Evolutionary conservation across 2,888 invertebrate species (phyloP), one percentile per base, ranked within the genome.

Genomic region (Zelleria hepariella): DNA sequence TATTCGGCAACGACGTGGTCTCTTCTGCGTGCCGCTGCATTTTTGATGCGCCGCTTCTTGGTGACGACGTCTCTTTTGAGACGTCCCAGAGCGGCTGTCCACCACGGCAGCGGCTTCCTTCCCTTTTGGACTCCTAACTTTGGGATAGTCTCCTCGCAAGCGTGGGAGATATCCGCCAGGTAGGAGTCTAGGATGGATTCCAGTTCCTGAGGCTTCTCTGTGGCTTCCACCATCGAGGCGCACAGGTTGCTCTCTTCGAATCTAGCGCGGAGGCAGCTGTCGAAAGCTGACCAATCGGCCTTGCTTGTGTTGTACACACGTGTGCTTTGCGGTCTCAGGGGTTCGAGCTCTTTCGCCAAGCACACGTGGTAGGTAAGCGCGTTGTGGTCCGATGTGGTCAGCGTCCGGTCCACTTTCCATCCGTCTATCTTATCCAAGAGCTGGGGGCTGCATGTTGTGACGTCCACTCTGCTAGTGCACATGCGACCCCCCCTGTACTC

Each of bases 231-330:
- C 15, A 27, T 8, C 18, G 57, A 10, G 2, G 15, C 25, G 18
- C 32, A 52, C 1, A 60, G 58, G 15, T 47, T 42, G 10, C 53
- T 21, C 47, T 60, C 49, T 7, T 15, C 20, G 10, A 58, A 15
- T 47, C 7, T 4, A 5, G 25, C 24, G 15, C 7, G 5, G 3
- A 55, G 20, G 7, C 2, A 2, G 7, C 5, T 20, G 23, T 25
- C 5, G 24, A 60, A 60, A 7, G 24, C 3, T 25, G 0, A 10
- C 61, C 61, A 61, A n/a, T 59, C 56, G 27, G 42, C 58, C 24
- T 66, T 67, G 54, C 63, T 66, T 7, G 65, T 65, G 59, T 67
- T 65, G 32, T 64, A 7, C 60, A 18, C 64, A 61, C 18, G 64
- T 65, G 6, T 67, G 59, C 15, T 23, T 52, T 20, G 18, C 1